phyloP scores from a whole-genome alignment of 2,113 vertebrate species.

The Sapajus apella region DNA sequence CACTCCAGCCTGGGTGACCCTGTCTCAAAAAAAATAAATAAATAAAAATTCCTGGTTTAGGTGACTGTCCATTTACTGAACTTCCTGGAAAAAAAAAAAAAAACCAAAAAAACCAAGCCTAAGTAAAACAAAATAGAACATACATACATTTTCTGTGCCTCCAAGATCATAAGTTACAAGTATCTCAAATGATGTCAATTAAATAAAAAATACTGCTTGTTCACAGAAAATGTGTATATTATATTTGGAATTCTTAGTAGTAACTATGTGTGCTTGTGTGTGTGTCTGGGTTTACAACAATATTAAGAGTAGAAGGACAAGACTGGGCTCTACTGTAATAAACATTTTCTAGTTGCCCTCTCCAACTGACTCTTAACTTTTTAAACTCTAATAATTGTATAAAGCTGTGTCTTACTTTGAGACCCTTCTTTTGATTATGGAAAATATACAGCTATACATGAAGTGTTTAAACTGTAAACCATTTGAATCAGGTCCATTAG shows the following conservation, averaged over 20 bases:
- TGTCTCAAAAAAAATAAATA: neutral
- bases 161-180: neutral
- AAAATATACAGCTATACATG: neutral
- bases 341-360: neutral
- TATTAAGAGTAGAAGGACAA: neutral
- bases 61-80: neutral
- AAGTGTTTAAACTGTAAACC: neutral
- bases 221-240: neutral
- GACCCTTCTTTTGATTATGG: neutral
- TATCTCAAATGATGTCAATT: neutral
- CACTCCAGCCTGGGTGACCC: too few species aligned
- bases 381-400: neutral
- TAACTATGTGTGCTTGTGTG: neutral
- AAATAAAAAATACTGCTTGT: neutral
- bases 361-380: conserved; percentile 1
- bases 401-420: neutral
- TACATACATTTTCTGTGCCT: neutral
- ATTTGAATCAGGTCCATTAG: neutral
- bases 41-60: neutral
- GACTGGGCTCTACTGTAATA: neutral
- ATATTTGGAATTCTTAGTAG: neutral
- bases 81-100: neutral
- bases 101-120: neutral
- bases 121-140: neutral
- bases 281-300: neutral